Conservation (phyloP, 2,888 invertebrate species). For the Luperina nickerlii region DNA sequence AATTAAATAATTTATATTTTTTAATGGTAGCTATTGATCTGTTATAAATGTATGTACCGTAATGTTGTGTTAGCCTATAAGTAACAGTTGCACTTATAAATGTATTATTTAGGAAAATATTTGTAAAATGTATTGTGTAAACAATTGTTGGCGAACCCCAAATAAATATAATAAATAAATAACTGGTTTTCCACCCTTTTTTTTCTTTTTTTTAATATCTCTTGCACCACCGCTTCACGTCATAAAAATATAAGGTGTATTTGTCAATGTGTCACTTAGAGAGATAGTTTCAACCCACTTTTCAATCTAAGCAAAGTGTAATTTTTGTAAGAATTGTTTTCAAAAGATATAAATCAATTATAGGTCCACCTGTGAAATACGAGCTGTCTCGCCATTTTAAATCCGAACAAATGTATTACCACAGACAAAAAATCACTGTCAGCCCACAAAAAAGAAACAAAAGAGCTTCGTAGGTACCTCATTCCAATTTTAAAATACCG, state of each 20-base stretch:
- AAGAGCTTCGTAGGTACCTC: constrained; percentile 20
- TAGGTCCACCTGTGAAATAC: neutral
- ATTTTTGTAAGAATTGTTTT: neutral
- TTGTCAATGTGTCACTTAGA: neutral
- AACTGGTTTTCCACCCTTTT: neutral
- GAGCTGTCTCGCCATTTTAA: neutral
- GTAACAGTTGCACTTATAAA: too few relatives aligned
- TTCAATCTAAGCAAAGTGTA: neutral
- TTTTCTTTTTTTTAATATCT: too few relatives aligned
- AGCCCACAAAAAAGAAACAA: constrained; percentile 31
- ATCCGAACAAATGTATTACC: neutral
- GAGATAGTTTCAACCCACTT: neutral
- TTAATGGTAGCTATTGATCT: too few relatives aligned
- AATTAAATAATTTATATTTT: too few relatives aligned
- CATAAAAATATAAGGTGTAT: neutral
- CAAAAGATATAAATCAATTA: neutral
- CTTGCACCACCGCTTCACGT: neutral
- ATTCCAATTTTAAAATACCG: constrained; percentile 61
- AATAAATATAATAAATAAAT: too few relatives aligned
- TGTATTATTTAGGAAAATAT: too few relatives aligned
- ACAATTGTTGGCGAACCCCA: too few relatives aligned
- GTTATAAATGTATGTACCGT: too few relatives aligned
- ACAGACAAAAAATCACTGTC: constrained; percentile 40
- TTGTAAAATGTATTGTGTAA: too few relatives aligned
- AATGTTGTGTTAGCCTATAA: too few relatives aligned